phyloP scores from a whole-genome alignment of 1,140 invertebrate species.

The Penaeus indicus region DNA sequence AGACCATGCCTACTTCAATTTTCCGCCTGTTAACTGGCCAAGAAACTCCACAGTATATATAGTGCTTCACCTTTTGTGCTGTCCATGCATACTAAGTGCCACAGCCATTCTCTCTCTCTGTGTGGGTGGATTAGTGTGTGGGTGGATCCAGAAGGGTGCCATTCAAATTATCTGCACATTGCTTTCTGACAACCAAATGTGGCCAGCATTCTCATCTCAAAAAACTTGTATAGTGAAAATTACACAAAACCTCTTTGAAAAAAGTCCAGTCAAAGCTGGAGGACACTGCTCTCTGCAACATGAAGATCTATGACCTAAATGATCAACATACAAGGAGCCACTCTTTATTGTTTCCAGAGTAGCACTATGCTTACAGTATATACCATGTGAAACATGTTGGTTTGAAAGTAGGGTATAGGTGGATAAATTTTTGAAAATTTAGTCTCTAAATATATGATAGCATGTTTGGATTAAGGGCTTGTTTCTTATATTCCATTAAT shows the following conservation, averaged over 20 bases:
- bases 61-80: constrained; percentile 65
- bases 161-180: too few relatives aligned
- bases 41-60: constrained; percentile 98
- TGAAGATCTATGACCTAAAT: too few relatives aligned
- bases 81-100: neutral
- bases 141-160: constrained; percentile 26
- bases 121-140: constrained; percentile 13
- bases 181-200: too few relatives aligned
- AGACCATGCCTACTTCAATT: constrained; percentile 99
- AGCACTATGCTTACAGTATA: constrained; percentile 1
- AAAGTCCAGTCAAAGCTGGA: too few relatives aligned
- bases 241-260: too few relatives aligned
- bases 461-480: constrained; percentile 34
- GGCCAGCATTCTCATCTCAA: too few relatives aligned
- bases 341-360: too few relatives aligned
- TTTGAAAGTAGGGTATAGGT: constrained; percentile 32
- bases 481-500: constrained; percentile 29
- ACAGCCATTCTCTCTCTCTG: constrained; percentile 29
- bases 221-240: too few relatives aligned
- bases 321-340: too few relatives aligned
- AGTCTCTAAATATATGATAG: constrained; percentile 22
- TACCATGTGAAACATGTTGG: constrained; percentile 22
- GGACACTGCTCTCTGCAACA: too few relatives aligned
- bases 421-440: constrained; percentile 20
- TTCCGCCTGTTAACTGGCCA: constrained; percentile 98